Conservation (phyloP, 64 coral and sea anemone species). For the Actinia equina region DNA sequence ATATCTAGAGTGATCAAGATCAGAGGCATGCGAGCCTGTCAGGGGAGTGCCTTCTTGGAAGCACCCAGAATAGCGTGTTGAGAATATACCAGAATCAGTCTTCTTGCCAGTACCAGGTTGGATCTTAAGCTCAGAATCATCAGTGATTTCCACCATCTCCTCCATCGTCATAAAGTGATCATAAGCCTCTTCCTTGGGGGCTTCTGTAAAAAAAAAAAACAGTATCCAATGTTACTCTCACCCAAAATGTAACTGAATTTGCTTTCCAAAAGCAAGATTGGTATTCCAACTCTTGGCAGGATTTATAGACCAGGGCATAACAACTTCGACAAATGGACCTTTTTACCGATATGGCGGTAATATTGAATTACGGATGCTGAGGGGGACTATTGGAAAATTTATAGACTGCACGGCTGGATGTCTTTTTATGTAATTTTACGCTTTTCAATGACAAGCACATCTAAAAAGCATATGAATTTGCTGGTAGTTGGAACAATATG, state of each 20-base stretch:
- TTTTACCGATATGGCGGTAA: too few species aligned
- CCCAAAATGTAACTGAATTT: neutral
- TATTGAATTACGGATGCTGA: too few species aligned
- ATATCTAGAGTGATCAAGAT: slow-evolving; percentile 57
- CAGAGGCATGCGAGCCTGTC: slow-evolving; percentile 61
- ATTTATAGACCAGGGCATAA: too few species aligned
- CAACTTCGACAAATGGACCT: too few species aligned
- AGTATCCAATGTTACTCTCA: neutral
- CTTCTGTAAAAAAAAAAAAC: neutral
- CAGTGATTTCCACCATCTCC: slow-evolving; percentile 66
- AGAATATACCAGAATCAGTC: slow-evolving; percentile 62
- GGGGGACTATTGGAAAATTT: too few species aligned
- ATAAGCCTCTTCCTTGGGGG: slow-evolving; percentile 56
- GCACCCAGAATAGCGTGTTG: slow-evolving; percentile 61
- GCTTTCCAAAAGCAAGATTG: neutral
- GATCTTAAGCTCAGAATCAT: slow-evolving; percentile 25
- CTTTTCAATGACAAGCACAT: too few species aligned
- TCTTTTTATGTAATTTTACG: too few species aligned
- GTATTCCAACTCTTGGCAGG: too few species aligned
- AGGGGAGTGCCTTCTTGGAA: slow-evolving; percentile 55
- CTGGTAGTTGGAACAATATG: too few species aligned
- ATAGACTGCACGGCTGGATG: too few species aligned
- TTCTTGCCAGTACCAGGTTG: slow-evolving; percentile 10
- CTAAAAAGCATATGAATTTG: too few species aligned
- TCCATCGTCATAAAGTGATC: slow-evolving; percentile 93